These are phyloP conservation scores for Noctua janthina DNA, from an alignment of 2,888 invertebrate species.

Conservation along the genomic window DNA sequence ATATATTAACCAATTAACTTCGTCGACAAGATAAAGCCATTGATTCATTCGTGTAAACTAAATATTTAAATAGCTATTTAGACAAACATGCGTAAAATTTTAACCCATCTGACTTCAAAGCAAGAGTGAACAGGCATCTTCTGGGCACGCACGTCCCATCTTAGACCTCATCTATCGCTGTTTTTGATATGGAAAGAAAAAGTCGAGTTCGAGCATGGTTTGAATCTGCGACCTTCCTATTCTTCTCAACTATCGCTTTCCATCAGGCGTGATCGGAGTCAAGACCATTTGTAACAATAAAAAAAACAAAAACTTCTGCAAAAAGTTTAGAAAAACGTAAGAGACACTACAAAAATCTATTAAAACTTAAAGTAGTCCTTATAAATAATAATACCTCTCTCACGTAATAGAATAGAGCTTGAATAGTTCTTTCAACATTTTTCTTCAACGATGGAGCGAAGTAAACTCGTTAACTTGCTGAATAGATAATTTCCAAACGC, in stretches of 20 bases:
- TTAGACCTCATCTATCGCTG: too few relatives aligned
- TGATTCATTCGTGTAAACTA: background rate
- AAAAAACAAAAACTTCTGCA: background rate
- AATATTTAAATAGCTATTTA: background rate
- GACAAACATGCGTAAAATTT: too few relatives aligned
- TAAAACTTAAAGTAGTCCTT: background rate
- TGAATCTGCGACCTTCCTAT: too few relatives aligned
- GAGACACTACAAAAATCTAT: slow-evolving; percentile 16
- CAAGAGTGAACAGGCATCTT: too few relatives aligned
- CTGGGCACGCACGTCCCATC: too few relatives aligned
- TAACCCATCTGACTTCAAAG: too few relatives aligned
- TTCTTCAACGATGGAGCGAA: slow-evolving; percentile 20
- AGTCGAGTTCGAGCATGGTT: too few relatives aligned
- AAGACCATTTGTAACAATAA: background rate
- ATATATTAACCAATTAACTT: too few relatives aligned
- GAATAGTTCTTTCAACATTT: slow-evolving; percentile 43
- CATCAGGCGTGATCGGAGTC: too few relatives aligned
- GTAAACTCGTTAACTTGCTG: slow-evolving; percentile 59
- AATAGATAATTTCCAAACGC: slow-evolving; percentile 59
- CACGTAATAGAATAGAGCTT: slow-evolving; percentile 27
- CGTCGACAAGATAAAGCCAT: background rate
- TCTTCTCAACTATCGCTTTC: too few relatives aligned
- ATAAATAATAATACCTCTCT: slow-evolving; percentile 30
- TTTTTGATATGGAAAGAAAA: too few relatives aligned
- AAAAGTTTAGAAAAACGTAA: background rate